These are phyloP conservation scores for Hypocryptadius cinnamomeus DNA, from an alignment of 2,113 vertebrate genomes.

Conservation along the genomic window DNA sequence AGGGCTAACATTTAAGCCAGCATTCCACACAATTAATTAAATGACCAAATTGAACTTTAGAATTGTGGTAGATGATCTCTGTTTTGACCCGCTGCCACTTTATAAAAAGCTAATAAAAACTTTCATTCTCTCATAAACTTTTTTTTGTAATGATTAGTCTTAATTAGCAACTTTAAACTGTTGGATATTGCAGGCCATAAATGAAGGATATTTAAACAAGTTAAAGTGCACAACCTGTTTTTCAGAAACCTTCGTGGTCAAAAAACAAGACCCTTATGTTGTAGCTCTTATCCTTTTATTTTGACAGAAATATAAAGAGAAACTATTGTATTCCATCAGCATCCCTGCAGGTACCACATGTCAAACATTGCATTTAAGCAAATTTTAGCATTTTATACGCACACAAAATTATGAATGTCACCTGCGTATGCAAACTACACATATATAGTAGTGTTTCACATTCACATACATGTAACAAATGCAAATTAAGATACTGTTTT, in stretches of 20 bases:
- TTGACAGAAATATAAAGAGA: background rate
- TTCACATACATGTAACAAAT: background rate
- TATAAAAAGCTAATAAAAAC: constrained; percentile 32
- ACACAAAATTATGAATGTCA: background rate
- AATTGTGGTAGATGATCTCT: background rate
- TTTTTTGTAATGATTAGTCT: background rate
- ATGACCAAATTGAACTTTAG: background rate
- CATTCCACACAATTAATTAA: background rate
- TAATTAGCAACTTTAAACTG: constrained; percentile 29
- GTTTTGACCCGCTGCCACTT: constrained; percentile 17
- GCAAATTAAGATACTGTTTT: background rate
- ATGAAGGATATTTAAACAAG: constrained; percentile 8
- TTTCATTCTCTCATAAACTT: background rate
- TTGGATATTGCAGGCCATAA: background rate
- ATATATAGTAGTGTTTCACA: background rate
- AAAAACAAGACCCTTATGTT: background rate
- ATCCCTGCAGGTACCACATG: background rate
- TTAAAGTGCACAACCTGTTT: background rate
- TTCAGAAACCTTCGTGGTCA: background rate
- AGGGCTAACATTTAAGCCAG: background rate
- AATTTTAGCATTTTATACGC: background rate
- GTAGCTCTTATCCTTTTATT: background rate
- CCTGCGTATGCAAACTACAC: accelerated
- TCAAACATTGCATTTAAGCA: background rate
- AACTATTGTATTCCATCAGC: background rate